phyloP scores from a whole-genome alignment of 2,797 vertebrate species.

The Silurus lanzhouensis region DNA sequence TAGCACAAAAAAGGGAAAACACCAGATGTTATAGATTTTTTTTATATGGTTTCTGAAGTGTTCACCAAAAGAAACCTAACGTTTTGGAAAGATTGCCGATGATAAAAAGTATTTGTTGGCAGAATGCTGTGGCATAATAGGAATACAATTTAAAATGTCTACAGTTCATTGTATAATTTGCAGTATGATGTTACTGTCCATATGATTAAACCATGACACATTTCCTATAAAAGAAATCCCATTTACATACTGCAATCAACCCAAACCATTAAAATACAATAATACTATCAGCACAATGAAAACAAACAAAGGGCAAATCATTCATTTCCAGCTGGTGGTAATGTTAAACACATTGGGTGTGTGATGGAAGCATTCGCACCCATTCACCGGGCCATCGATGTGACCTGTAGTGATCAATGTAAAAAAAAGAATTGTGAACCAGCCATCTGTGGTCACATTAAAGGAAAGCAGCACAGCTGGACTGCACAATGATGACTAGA shows the following conservation, averaged over 20 bases:
- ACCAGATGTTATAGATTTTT: not conserved
- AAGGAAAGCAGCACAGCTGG: not conserved
- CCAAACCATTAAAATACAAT: not conserved
- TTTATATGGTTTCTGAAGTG: not conserved
- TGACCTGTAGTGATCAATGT: not conserved
- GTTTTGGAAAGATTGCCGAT: not conserved
- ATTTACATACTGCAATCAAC: constrained; percentile 9
- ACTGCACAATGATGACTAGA: constrained; percentile 4
- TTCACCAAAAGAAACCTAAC: not conserved
- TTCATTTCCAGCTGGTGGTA: not conserved
- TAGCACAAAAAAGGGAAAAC: not conserved
- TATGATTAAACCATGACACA: not conserved
- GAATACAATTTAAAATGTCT: not conserved
- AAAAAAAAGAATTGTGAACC: not conserved
- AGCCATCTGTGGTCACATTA: constrained; percentile 9
- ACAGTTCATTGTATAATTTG: not conserved
- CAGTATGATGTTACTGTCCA: no score
- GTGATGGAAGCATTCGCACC: constrained; percentile 25
- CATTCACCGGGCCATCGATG: constrained; percentile 14
- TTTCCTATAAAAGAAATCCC: not conserved
- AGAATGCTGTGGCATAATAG: not conserved
- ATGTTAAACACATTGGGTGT: not conserved
- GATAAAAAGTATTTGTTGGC: not conserved
- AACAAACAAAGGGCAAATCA: not conserved
- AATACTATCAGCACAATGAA: constrained; percentile 3